Percentiles rank a stretch among this genome's conserved stretches.
Evolutionary conservation across 2,888 invertebrate species (phyloP).

Genomic region (Catocala nupta): DNA sequence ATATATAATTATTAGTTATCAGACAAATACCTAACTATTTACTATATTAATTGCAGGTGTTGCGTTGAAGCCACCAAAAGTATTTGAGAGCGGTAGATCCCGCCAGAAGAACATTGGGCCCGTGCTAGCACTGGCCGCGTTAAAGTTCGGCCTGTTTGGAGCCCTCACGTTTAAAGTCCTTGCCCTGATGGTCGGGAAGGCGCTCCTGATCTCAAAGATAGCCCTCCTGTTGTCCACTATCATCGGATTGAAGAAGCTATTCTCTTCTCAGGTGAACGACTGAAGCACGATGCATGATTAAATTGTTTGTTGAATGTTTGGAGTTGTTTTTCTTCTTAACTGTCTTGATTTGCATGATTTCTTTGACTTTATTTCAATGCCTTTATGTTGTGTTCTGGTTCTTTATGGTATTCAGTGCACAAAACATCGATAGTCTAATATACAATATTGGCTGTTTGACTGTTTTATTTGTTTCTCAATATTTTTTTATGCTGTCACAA

Average conservation of each 20-base stretch:
- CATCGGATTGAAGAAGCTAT: constrained; percentile 93
- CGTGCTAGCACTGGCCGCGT: constrained; percentile 91
- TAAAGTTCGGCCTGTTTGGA: constrained; percentile 94
- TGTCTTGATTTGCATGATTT: constrained; percentile 17
- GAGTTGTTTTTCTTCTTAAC: constrained; percentile 35
- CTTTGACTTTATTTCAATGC: neutral
- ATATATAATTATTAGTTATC: too few species aligned
- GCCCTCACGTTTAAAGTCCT: constrained; percentile 94
- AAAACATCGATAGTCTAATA: too few species aligned
- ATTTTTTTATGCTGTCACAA: too few species aligned
- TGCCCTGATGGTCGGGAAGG: constrained; percentile 94
- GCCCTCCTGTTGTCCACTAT: constrained; percentile 93
- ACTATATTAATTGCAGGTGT: constrained; percentile 83
- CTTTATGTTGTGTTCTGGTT: neutral
- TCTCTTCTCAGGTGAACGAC: constrained; percentile 89
- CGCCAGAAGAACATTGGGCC: constrained; percentile 92
- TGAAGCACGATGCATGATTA: constrained; percentile 56
- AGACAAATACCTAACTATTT: too few species aligned
- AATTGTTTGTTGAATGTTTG: constrained; percentile 19
- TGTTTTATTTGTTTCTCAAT: too few species aligned
- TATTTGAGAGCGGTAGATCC: constrained; percentile 89
- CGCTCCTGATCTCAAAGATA: constrained; percentile 94
- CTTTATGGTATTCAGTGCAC: too few species aligned
- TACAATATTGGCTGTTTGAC: neutral
- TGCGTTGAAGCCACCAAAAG: constrained; percentile 89